Evolutionary conservation across 2,888 invertebrate species (phyloP).

Genomic region (Cantharis nigra): DNA sequence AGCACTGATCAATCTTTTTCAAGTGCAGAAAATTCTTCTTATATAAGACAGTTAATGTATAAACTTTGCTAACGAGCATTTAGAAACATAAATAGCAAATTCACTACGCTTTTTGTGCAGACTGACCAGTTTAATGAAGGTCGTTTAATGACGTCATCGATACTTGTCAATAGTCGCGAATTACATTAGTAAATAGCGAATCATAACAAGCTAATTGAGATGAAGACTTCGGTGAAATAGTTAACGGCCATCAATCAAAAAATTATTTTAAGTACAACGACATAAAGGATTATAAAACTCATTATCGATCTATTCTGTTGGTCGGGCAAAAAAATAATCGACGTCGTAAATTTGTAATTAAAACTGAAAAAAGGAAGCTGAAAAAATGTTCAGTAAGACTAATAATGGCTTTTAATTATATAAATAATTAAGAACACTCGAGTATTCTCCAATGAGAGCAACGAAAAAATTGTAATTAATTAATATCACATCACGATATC

Average conservation of each 20-base stretch:
- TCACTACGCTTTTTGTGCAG: conserved; percentile 20
- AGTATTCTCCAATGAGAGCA: background rate
- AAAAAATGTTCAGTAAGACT: background rate
- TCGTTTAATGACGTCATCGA: conserved; percentile 20
- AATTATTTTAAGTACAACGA: background rate
- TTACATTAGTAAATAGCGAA: conserved; percentile 13
- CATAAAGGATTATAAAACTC: background rate
- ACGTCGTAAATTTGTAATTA: background rate
- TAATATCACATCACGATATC: conserved; percentile 2
- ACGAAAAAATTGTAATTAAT: background rate
- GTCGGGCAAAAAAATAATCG: background rate
- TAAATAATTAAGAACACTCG: background rate
- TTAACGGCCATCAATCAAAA: background rate
- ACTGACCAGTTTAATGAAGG: conserved; percentile 26
- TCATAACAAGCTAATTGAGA: conserved; percentile 16
- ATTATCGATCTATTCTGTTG: background rate
- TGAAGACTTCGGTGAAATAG: background rate
- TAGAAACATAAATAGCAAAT: conserved; percentile 24
- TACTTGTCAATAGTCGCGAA: conserved; percentile 28
- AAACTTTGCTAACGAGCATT: conserved; percentile 22
- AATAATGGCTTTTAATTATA: background rate
- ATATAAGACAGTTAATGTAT: conserved; percentile 6
- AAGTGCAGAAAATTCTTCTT: conserved; percentile 1
- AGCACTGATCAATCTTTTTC: conserved; percentile 11
- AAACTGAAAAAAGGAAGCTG: background rate